Evolutionary conservation across 2,888 invertebrate species (phyloP), one percentile per base, ranked within the genome.

Genomic region (Apomyelois bistriatella): DNA sequence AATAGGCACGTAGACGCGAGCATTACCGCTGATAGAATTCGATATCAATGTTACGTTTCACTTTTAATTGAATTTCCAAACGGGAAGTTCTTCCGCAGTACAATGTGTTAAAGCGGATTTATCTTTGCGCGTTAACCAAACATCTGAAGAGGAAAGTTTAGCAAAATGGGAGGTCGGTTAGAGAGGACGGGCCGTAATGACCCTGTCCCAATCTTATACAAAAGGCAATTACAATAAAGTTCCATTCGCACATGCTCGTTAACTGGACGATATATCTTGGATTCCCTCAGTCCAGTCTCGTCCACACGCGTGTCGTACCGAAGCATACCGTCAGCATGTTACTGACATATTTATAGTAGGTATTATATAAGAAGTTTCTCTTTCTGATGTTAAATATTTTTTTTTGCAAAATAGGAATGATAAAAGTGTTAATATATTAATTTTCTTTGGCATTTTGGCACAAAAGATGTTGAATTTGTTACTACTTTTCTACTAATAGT

Each of bases 201-300:
- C 87, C 84, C 86, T 76, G 82, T 79, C 83, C 76, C 83, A 83
- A 88, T 89, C 90, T 90, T 85, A 58, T 60, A 85, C 86, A 86
- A 89, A 89, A 88, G 85, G 88, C 90, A 90, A 90, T 90, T 90
- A 89, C 89, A 90, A 88, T 90, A 90, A 89, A 88, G 84, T 86
- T 86, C 81, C 82, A 86, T 88, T 88, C 87, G 79, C 85, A 86
- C 86, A 85, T 85, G 85, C 85, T 89, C 90, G 89, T 90, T 90
- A 90, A 88, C 86, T 82, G 80, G 81, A 79, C 85, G 79, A 85
- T 89, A 88, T 86, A 85, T 87, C 85, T 89, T 76, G 80, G 77
- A 82, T 79, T 76, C 83, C 76, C 82, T 81, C 78, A 79, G 78
- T 77, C 78, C 74, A 71, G 73, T 70, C 70, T 69, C 72, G 72